Evolutionary conservation across 2,113 vertebrate species (phyloP).

Genomic region (Mobula hypostoma): DNA sequence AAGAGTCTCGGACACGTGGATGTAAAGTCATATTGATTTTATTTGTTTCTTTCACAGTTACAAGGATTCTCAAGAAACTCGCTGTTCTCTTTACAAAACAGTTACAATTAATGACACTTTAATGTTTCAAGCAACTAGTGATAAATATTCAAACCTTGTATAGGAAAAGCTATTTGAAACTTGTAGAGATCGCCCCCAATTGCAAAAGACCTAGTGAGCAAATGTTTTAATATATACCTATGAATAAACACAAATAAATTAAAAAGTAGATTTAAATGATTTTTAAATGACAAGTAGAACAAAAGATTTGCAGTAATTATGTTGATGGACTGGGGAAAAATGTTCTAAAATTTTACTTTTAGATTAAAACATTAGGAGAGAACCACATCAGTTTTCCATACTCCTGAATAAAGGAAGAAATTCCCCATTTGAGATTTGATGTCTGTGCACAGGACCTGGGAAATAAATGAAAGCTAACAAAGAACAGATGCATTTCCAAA

Average conservation of each 20-base stretch:
- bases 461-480: not conserved
- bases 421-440: not conserved
- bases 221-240: not conserved
- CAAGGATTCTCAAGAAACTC: not conserved
- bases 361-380: not conserved
- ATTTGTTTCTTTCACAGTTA: constrained; percentile 14
- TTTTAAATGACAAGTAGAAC: not conserved
- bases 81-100: not conserved
- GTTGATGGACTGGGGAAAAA: not conserved
- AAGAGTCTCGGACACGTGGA: not conserved
- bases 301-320: not conserved
- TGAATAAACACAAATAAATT: not conserved
- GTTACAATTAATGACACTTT: constrained; percentile 7
- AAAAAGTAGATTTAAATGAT: not conserved
- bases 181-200: not conserved
- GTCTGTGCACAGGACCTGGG: not conserved
- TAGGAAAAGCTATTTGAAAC: not conserved
- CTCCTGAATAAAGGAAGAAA: not conserved
- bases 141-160: constrained; percentile 6
- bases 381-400: not conserved
- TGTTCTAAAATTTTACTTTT: not conserved
- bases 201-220: not conserved
- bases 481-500: not conserved
- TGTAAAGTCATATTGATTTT: not conserved
- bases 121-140: not conserved